Evolutionary conservation across 2,797 vertebrate species (phyloP).

Genomic region (Okamejei kenojei): DNA sequence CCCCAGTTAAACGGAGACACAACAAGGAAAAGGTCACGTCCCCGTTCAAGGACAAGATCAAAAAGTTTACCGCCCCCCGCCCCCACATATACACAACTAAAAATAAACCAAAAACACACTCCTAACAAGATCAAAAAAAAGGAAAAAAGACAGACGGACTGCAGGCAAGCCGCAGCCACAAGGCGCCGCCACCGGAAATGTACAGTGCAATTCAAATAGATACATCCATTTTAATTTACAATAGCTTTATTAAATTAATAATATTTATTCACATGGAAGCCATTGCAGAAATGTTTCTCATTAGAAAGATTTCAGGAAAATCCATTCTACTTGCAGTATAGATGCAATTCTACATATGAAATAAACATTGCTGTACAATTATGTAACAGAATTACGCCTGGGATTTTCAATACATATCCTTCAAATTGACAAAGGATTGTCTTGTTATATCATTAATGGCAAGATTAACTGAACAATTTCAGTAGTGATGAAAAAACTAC

Average conservation of each 20-base stretch:
- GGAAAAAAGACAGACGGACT: too few relatives aligned
- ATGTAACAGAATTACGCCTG: not conserved
- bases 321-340: not conserved
- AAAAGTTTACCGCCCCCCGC: too few relatives aligned
- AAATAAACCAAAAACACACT: too few relatives aligned
- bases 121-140: too few relatives aligned
- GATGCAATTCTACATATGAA: too few relatives aligned
- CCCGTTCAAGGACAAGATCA: too few relatives aligned
- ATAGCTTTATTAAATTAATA: not conserved
- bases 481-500: not conserved
- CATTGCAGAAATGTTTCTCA: not conserved
- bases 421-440: slow-evolving; percentile 1
- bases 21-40: too few relatives aligned
- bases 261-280: not conserved
- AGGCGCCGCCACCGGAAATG: too few relatives aligned
- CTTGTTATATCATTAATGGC: not conserved
- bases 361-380: too few relatives aligned
- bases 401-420: not conserved
- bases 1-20: too few relatives aligned
- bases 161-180: too few relatives aligned
- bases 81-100: too few relatives aligned
- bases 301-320: not conserved
- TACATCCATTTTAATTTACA: not conserved
- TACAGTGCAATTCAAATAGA: not conserved
- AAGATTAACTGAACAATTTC: not conserved